phyloP scores from a whole-genome alignment of 92 coral and sea anemone genomes.

The Epizoanthus fatuus region DNA sequence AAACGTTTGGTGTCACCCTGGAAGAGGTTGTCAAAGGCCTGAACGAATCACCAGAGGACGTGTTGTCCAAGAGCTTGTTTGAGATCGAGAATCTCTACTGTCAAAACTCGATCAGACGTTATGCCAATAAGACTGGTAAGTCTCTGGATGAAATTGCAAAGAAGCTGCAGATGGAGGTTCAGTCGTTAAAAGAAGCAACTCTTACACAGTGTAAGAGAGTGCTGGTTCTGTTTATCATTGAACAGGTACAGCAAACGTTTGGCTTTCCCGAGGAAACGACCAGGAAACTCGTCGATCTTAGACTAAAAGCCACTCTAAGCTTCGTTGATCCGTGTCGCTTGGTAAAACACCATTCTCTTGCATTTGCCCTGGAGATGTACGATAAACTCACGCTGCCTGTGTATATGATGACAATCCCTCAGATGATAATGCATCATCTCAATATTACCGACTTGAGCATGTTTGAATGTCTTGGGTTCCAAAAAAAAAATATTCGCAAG shows the following conservation, averaged over 20 bases:
- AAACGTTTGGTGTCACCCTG: background rate
- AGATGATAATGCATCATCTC: background rate
- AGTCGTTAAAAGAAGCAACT: background rate
- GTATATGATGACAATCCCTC: background rate
- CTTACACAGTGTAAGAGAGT: background rate
- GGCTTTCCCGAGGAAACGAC: slow-evolving; percentile 4
- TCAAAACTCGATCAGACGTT: slow-evolving; percentile 14
- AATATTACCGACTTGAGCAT: no score
- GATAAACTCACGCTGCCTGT: background rate
- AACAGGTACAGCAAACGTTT: background rate
- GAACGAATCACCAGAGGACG: background rate
- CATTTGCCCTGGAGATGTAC: background rate
- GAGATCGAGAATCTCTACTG: slow-evolving; percentile 5
- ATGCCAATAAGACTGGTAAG: background rate
- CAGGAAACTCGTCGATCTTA: background rate
- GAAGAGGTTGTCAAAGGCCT: background rate
- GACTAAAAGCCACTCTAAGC: background rate
- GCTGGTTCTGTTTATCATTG: background rate
- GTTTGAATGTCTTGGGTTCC: background rate
- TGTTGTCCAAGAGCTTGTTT: slow-evolving; percentile 5
- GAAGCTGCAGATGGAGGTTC: background rate
- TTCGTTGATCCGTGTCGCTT: slow-evolving; percentile 1
- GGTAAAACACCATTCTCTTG: background rate
- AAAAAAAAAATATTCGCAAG: background rate
- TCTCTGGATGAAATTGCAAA: slow-evolving; percentile 11